Base-by-base conservation (phyloP, 2,797 vertebrate genomes). In the Halcyon badia region DNA sequence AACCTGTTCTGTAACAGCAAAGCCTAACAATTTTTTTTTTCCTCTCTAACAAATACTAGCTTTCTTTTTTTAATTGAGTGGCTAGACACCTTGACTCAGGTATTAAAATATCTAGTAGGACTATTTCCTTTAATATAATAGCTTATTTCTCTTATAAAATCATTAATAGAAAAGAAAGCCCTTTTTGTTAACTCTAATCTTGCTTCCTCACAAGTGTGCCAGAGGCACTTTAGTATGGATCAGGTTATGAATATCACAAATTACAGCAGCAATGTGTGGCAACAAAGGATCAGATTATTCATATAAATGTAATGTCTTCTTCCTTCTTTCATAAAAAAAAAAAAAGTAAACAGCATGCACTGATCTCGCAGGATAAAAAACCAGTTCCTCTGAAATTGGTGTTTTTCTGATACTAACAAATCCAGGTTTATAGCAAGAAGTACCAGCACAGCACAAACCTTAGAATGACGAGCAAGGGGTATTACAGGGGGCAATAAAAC, bases 81-180 rank as follows among this genome's bases (percentile, higher is more conserved):
- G 33, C 56, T 19, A 78, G 64, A 64, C n/a, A 61, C 68, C 69
- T 83, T 68, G 46, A 85, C 31, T 70, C 37, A 52, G 16, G 48
- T 66, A 95, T 82, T 88, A 56, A 80, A 83, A 87, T 68, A 42
- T 41, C 73, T 77, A 37, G 41, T 65, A 94, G 33, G 57, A 92
- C 68, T 87, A 30, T 65, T 72, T 81, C 71, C 82, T 91, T 90
- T 86, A 91, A 88, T 64, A 72, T 33, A 91, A 87, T 21, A 94
- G 76, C 57, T 95, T n/a, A 54, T 78, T 93, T 61, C 46, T 66
- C 44, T 88, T 71, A 69, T 60, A 93, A 94, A 97, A 84, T 91
- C 68, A 94, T 79, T 93, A 91, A 94, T 19, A 65, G 81, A 93
- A 95, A 95, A 96, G 61, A 96, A 97, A 95, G 78, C 48, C 54